Base-by-base conservation (phyloP, 2,113 vertebrate species). In the Xerus inauris region DNA sequence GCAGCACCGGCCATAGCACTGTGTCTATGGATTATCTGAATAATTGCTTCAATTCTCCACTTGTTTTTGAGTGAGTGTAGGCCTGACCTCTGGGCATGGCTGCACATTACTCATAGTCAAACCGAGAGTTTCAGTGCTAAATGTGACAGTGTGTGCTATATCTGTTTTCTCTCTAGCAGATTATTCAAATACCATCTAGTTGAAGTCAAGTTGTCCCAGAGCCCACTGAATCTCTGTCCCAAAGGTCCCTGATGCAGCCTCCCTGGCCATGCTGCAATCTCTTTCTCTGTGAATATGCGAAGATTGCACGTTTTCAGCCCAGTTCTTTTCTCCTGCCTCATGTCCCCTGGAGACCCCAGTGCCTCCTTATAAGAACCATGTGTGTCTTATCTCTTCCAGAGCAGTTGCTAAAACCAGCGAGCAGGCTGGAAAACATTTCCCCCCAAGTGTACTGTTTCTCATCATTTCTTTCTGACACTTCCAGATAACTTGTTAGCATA, bases 201-300 rank as follows among this genome's bases (percentile, higher is more conserved):
- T 98, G 84, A 96, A 93, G 75, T 93, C 97, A 90, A 95, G 42
- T 83, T 87, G 87, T 95, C 32, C 81, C 90, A 69, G 82, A 87
- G 76, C 79, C 77, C 89, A 38, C 28, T 65, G 92, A 72, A 91
- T 95, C 94, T 96, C 95, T 69, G 95, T 57, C 89, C 87, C 83
- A 28, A 69, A 73, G 59, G 49, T 71, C 97, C 30, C 54, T 14
- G 40, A 40, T 72, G 94, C 77, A 83, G 90, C 95, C 96, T 94
- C 95, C 95, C 83, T 40, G 22, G 87, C 65, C 20, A 3, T 2
- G 24, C 2, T 3, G 90, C 87, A 93, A 95, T 97, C 95, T 92
- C 76, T 95, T 94, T 97, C 95, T 81, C 62, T 4, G 82, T 35
- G 64, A 40, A 19, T 87, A n/a, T 87, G 93, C 49, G 84, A 72